Conservation (phyloP, 53 echinoderm and acorn worm genomes). For the Astropecten irregularis region DNA sequence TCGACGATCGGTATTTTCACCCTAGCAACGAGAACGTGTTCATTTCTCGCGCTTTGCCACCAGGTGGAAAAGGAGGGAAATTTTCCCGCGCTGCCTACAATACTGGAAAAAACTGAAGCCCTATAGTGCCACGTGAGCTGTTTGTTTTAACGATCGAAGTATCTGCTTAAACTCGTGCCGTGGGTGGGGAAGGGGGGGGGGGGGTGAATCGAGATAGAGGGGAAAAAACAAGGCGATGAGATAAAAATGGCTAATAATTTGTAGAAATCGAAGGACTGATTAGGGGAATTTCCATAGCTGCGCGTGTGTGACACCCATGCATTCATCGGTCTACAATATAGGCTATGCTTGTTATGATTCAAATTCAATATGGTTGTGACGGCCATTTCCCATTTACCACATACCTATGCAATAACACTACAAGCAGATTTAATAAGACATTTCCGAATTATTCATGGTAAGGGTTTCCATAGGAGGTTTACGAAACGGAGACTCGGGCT, state of each 20-base stretch:
- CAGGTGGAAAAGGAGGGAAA: slow-evolving; percentile 24
- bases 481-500: too few species aligned
- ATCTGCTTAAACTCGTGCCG: slow-evolving; percentile 38
- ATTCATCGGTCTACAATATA: too few species aligned
- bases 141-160: slow-evolving; percentile 60
- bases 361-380: not conserved
- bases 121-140: slow-evolving; percentile 33
- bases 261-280: slow-evolving; percentile 29
- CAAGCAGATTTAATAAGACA: too few species aligned
- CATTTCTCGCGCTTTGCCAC: not conserved
- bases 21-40: slow-evolving; percentile 39
- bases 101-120: not conserved
- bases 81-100: slow-evolving; percentile 48
- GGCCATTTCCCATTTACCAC: slow-evolving; percentile 11
- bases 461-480: too few species aligned
- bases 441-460: too few species aligned
- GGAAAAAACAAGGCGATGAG: not conserved
- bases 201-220: not conserved
- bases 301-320: not conserved
- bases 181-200: not conserved
- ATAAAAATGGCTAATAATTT: slow-evolving; percentile 51
- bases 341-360: too few species aligned
- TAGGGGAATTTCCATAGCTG: not conserved
- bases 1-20: too few species aligned
- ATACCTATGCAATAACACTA: slow-evolving; percentile 51